Evolutionary conservation across 2,113 vertebrate species (phyloP).

Genomic region (Choloepus hoffmanni): DNA sequence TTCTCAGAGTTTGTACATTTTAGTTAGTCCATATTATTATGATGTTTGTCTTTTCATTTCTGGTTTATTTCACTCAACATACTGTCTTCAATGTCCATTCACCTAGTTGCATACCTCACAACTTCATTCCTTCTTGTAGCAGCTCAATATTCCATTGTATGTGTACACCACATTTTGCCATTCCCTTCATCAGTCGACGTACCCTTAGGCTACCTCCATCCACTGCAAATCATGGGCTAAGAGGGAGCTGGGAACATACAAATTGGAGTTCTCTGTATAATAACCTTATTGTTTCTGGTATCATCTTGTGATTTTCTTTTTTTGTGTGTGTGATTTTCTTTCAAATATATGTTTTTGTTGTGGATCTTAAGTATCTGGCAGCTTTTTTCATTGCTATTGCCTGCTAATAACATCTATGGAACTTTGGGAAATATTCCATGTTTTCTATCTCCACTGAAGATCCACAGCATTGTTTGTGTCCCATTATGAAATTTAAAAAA

Average conservation of each 20-base stretch:
- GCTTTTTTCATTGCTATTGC: neutral
- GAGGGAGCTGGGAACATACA: slow-evolving; percentile 69
- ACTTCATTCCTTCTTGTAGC: no score
- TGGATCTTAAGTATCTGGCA: slow-evolving; percentile 23
- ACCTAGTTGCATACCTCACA: no score
- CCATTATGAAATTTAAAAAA: neutral
- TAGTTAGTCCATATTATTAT: no score
- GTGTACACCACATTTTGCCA: no score
- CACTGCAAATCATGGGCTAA: neutral
- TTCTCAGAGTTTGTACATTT: no score
- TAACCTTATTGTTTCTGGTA: neutral
- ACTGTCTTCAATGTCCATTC: no score
- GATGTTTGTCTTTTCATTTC: no score
- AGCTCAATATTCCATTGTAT: no score
- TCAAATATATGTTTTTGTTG: slow-evolving; percentile 33
- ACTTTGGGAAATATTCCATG: neutral
- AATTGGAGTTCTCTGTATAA: neutral
- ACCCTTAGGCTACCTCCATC: no score
- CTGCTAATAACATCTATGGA: neutral
- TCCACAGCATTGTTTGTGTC: neutral
- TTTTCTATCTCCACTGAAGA: neutral
- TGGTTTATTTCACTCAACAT: no score
- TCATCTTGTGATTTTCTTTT: neutral
- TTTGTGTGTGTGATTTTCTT: neutral
- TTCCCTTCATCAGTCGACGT: no score